Conservation (phyloP, 1,140 invertebrate species). For the Lepidotrigona ventralis region DNA sequence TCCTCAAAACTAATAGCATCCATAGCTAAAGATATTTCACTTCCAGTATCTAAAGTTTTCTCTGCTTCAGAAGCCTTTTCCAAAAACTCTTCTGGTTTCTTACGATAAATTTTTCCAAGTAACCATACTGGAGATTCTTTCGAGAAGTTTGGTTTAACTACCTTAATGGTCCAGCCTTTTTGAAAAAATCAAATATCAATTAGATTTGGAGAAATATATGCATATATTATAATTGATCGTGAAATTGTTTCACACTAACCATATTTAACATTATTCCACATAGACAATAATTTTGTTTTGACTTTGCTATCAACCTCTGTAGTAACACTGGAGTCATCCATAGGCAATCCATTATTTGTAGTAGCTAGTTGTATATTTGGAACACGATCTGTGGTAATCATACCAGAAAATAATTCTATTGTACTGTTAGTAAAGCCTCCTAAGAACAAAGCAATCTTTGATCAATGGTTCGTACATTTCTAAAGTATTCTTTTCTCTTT, state of each 20-base stretch:
- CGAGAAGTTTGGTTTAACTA: constrained; percentile 88
- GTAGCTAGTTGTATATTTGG: constrained; percentile 64
- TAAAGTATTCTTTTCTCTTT: background rate
- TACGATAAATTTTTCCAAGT: constrained; percentile 90
- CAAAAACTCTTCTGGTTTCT: constrained; percentile 84
- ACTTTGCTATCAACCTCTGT: constrained; percentile 87
- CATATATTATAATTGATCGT: background rate
- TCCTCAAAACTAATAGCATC: constrained; percentile 73
- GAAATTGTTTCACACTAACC: constrained; percentile 78
- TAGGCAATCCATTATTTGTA: constrained; percentile 61
- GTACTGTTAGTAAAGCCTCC: constrained; percentile 68
- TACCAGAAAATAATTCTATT: constrained; percentile 66
- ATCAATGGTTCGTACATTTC: background rate
- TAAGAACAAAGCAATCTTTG: constrained; percentile 25
- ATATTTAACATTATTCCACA: constrained; percentile 96
- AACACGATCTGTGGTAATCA: constrained; percentile 70
- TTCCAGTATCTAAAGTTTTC: constrained; percentile 70
- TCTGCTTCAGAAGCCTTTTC: constrained; percentile 84
- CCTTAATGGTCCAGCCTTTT: constrained; percentile 86
- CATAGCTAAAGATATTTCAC: constrained; percentile 70
- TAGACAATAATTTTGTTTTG: constrained; percentile 89
- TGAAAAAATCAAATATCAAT: background rate
- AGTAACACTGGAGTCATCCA: constrained; percentile 72
- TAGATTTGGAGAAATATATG: background rate
- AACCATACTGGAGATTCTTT: constrained; percentile 93